Evolutionary conservation across 2,797 vertebrate species (phyloP), one percentile per base, ranked within the genome.

Genomic region (Capromys pilorides): DNA sequence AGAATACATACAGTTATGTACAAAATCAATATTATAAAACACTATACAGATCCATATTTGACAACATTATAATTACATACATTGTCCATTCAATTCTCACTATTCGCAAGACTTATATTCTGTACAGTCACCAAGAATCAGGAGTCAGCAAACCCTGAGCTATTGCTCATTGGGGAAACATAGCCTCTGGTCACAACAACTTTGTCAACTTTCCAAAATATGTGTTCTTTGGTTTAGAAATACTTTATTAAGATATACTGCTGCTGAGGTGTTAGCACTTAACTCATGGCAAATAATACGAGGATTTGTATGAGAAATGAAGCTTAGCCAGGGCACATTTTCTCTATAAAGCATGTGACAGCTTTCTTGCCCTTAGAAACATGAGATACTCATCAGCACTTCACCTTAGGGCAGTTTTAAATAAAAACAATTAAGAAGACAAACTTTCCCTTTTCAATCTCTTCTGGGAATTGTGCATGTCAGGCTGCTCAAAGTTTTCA

Each of bases 221-320:
- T 86, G 33, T 86, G 45, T 89, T 54, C 78, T 82, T 95, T 36
- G 93, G 11, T 67, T 94, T 80, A 93, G 93, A 90, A n/a, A 75
- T 5, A 83, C 26, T 24, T 85, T 75, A 57, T 66, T 86, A 85
- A 45, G 82, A 88, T 19, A 83, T 41, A 66, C 26, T 67, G 39
- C 26, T 79, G 21, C 11, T 90, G 62, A 90, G 33, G 1, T 69
- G 1, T 61, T 90, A 92, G 91, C 77, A 95, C 0, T 86, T 49
- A 94, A 93, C 24, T 88, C 41, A 79, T 22, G 67, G 36, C 8
- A 31, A 92, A n/a, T 1, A 41, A 6, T 39, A 86, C n/a, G 54
- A 8, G 3, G 83, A n/a, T 10, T 78, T 79, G 82, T 24, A 33
- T 45, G 36, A 88, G 33, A 90, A 71, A 79, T 22, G 4, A 67